These are phyloP conservation scores for Gobio occitaniae DNA, from an alignment of 2,797 vertebrate genomes.

Conservation along the genomic window DNA sequence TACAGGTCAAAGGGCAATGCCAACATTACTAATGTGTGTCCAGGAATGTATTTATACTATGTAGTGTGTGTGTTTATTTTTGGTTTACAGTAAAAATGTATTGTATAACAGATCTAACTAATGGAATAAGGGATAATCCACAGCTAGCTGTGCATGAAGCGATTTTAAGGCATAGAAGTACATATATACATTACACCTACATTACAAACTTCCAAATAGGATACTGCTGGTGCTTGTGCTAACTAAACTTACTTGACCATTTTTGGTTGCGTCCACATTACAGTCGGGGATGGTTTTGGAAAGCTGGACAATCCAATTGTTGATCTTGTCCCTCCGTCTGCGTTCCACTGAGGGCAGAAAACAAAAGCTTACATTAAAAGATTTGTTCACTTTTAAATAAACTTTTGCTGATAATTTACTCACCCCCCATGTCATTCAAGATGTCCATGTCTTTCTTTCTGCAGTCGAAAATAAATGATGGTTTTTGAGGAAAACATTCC, in stretches of 20 bases:
- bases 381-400: no score
- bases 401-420: no score
- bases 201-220: not conserved
- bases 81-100: no score
- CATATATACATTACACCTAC: not conserved
- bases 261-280: conserved; percentile 91
- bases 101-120: not conserved
- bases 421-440: no score
- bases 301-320: conserved; percentile 96
- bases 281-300: conserved; percentile 95
- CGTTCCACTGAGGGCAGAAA: conserved; percentile 84
- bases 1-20: not conserved
- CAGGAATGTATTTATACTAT: not conserved
- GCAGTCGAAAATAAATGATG: no score
- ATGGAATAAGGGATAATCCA: not conserved
- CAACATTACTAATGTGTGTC: not conserved
- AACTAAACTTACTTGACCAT: conserved; percentile 82
- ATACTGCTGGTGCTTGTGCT: not conserved
- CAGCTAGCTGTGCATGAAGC: no score
- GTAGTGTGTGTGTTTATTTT: not conserved
- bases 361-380: not conserved
- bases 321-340: conserved; percentile 92
- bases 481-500: no score
- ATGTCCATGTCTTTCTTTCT: no score
- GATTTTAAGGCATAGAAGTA: no score